These are phyloP conservation scores for Apis laboriosa DNA, from an alignment of 1,140 invertebrate species.

Conservation along the genomic window DNA sequence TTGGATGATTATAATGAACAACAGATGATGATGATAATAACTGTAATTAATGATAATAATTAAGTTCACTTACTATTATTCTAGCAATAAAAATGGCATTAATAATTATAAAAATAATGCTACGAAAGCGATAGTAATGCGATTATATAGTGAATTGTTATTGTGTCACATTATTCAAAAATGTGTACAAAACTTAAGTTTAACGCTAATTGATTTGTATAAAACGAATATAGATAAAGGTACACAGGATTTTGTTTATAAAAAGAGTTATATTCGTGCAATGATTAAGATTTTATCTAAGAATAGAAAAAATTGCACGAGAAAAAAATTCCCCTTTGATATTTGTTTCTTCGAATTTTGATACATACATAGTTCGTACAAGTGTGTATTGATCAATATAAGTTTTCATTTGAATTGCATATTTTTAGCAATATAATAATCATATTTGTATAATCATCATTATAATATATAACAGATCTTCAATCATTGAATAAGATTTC, in stretches of 20 bases:
- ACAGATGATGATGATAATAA: background rate
- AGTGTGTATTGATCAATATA: background rate
- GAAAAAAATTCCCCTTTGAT: background rate
- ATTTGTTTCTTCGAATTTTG: background rate
- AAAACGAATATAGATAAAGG: slow-evolving; percentile 20
- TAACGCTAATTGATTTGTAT: slow-evolving; percentile 14
- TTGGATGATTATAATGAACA: background rate
- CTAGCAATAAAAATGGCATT: background rate
- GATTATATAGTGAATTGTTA: slow-evolving; percentile 28
- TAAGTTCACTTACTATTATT: no score
- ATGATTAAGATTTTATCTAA: background rate
- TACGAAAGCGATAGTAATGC: background rate
- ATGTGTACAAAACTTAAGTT: slow-evolving; percentile 36
- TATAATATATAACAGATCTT: background rate
- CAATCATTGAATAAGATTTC: background rate
- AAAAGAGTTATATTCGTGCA: background rate
- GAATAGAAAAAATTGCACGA: background rate
- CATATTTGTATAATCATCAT: background rate
- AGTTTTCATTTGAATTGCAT: background rate
- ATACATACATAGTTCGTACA: background rate
- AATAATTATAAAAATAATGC: slow-evolving; percentile 1
- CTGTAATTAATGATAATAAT: background rate
- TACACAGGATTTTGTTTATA: slow-evolving; percentile 4
- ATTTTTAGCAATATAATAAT: background rate
- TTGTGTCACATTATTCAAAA: slow-evolving; percentile 1